phyloP scores from a whole-genome alignment of 2,888 invertebrate genomes.

The Cerceris ruficornis region DNA sequence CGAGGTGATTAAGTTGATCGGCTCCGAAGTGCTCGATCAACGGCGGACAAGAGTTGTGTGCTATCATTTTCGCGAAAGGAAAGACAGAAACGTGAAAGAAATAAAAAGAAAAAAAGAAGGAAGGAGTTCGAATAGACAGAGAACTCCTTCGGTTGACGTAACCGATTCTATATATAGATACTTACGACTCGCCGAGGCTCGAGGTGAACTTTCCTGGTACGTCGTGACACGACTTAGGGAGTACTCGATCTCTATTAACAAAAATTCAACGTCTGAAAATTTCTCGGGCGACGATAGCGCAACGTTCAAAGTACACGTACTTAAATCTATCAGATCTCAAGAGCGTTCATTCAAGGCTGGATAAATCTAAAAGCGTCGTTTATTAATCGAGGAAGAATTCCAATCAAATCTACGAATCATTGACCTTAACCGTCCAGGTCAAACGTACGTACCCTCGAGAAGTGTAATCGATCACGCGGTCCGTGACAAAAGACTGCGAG shows the following conservation, averaged over 20 bases:
- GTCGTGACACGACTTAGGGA: not conserved
- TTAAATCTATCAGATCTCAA: no score
- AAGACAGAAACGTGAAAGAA: not conserved
- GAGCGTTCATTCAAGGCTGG: no score
- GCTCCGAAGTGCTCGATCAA: not conserved
- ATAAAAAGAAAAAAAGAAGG: constrained; percentile 23
- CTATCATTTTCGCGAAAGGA: not conserved
- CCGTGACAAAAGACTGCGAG: no score
- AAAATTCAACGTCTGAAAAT: not conserved
- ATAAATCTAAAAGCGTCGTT: no score
- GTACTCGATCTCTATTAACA: not conserved
- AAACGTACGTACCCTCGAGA: no score
- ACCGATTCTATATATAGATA: constrained; percentile 51
- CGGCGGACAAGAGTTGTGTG: not conserved
- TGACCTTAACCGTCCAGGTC: no score
- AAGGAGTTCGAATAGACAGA: no score
- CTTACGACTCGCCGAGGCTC: constrained; percentile 28
- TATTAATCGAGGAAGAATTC: no score
- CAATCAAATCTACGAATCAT: no score
- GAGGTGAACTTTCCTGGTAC: constrained; percentile 6
- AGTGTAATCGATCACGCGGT: no score
- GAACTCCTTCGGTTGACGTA: constrained; percentile 36
- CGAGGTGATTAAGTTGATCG: not conserved
- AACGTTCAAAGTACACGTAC: no score
- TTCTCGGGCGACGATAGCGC: no score